A percentile compares a stretch with the other conserved stretches of the same genome.
Evolutionary conservation across 2,888 invertebrate species (phyloP).

Genomic region (Harmothoe impar): DNA sequence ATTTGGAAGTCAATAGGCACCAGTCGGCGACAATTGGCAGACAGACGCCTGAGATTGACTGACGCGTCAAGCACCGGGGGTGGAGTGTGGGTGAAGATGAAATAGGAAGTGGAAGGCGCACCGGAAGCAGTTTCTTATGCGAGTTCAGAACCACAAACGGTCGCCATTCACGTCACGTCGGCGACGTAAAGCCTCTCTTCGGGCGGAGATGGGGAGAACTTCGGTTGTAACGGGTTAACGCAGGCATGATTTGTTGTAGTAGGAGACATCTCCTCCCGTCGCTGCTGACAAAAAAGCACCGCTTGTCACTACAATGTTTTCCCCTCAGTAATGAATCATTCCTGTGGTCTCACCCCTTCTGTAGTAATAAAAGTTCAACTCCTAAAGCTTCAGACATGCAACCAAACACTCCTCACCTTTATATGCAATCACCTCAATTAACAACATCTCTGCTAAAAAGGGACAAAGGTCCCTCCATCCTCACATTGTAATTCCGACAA

Average conservation of each 20-base stretch:
- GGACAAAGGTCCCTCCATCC: neutral
- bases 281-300: constrained; percentile 18
- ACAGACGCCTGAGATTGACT: neutral
- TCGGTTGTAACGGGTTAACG: constrained; percentile 40
- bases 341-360: neutral
- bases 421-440: neutral
- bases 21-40: neutral
- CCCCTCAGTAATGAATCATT: constrained; percentile 46
- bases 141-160: too few species aligned
- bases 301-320: constrained; percentile 42
- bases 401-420: neutral
- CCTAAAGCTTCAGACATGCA: neutral
- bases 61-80: neutral
- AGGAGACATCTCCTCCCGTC: constrained; percentile 49
- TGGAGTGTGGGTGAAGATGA: neutral
- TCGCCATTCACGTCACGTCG: neutral
- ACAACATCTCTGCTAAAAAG: neutral
- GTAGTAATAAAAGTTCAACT: constrained; percentile 16
- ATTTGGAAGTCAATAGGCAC: neutral
- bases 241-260: constrained; percentile 30
- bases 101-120: too few species aligned
- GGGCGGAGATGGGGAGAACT: neutral
- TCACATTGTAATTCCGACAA: neutral
- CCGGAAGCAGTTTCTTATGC: too few species aligned
- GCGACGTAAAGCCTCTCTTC: neutral